Evolutionary conservation across 2,797 vertebrate genomes (phyloP).

Genomic region (Anableps anableps): DNA sequence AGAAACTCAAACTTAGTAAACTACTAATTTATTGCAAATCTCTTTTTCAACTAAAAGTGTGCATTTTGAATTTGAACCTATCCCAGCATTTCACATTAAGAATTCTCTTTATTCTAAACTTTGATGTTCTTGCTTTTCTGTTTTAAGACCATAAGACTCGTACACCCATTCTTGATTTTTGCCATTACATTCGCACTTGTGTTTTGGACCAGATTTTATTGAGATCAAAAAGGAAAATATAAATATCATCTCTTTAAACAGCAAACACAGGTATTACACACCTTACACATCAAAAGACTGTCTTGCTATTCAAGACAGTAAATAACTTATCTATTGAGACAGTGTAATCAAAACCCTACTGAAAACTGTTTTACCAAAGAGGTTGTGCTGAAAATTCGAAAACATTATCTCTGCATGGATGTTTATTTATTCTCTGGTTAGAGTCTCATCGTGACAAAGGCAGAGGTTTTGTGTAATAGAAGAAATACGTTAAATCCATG

Average conservation of each 20-base stretch:
- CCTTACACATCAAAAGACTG: background rate
- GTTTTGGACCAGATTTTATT: background rate
- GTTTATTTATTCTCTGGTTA: conserved; percentile 24
- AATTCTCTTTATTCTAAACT: too few relatives aligned
- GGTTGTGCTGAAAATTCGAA: conserved; percentile 39
- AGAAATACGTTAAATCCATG: too few relatives aligned
- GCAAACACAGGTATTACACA: conserved; percentile 1
- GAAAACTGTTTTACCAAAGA: conserved; percentile 33
- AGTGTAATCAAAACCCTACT: conserved; percentile 41
- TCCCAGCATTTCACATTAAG: too few relatives aligned
- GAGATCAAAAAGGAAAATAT: background rate
- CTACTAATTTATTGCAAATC: too few relatives aligned
- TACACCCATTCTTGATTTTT: too few relatives aligned
- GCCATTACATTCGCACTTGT: background rate
- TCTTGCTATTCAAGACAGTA: conserved; percentile 11
- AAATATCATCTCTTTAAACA: background rate
- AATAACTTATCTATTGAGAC: conserved; percentile 37
- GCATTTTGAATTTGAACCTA: too few relatives aligned
- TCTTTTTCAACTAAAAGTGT: too few relatives aligned
- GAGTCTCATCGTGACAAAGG: conserved; percentile 12
- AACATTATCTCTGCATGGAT: conserved; percentile 34
- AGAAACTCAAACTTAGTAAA: too few relatives aligned
- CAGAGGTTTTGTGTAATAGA: background rate
- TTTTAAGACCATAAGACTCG: too few relatives aligned
- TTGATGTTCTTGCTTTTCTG: too few relatives aligned